Percentiles rank a stretch among this genome's conserved stretches.
Conservation (phyloP, 2,113 vertebrate species). For the Toxostoma redivivum region DNA sequence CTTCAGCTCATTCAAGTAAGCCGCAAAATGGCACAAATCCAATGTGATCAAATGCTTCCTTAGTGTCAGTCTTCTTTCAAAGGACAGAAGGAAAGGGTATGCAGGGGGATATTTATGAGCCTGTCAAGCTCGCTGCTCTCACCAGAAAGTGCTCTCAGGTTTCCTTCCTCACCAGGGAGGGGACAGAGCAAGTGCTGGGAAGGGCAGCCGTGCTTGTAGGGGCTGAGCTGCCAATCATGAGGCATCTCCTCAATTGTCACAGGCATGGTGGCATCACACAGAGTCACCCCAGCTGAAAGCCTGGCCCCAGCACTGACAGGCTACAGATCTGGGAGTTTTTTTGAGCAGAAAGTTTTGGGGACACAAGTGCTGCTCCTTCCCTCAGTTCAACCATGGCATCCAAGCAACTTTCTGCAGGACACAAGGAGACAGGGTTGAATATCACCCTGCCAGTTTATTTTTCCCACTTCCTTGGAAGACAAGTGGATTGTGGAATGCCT, state of each 20-base stretch:
- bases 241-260: fast-evolving
- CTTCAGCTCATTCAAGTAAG: slow-evolving; percentile 2
- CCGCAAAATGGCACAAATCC: slow-evolving; percentile 41
- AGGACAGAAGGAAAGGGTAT: slow-evolving; percentile 17
- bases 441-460: neutral
- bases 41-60: slow-evolving; percentile 4
- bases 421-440: neutral
- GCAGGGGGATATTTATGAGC: neutral
- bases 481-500: fast-evolving
- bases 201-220: fast-evolving
- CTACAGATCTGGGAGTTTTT: fast-evolving
- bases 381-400: neutral
- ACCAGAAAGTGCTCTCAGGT: slow-evolving; percentile 21
- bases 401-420: neutral
- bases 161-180: neutral
- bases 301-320: neutral
- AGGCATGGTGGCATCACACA: neutral
- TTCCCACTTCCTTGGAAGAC: neutral
- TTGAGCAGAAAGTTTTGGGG: neutral
- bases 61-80: slow-evolving; percentile 15
- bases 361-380: neutral
- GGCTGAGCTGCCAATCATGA: neutral
- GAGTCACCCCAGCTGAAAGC: neutral
- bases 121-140: neutral
- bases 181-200: neutral